Base-by-base conservation (phyloP, 2,888 invertebrate genomes). In the Ceraclea dissimilis region DNA sequence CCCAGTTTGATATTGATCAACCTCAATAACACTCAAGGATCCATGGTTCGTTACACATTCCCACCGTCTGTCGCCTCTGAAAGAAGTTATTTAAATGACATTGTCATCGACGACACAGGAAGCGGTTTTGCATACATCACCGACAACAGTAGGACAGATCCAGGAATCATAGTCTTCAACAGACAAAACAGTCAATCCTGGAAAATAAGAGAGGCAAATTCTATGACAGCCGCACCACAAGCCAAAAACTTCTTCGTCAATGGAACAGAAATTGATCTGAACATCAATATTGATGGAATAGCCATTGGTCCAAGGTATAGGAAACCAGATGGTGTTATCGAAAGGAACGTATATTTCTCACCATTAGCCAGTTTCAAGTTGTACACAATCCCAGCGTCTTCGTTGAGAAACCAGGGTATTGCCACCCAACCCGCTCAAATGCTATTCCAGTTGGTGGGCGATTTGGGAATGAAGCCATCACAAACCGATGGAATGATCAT, bases 401-500 rank as follows among this genome's bases (percentile, higher is more conserved):
- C 80, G 19, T 69, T 88, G 18, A 79, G 79, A 54, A 80, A 81
- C 62, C 79, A 81, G 57, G 71, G 75, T 2, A 66, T 78, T 21
- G 70, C 71, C 0, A 63, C 68, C 54, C 67, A 65, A 54, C 69
- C 69, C 8, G 63, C 64, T 1, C 70, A 70, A 48, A 71, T 71
- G 8, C 61, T 76, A 5, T 70, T 73, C n/a, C 70, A 74, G 0
- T 71, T 76, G 59, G 79, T 88, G 0, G 74, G 70, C 6, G 81
- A 84, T 60, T 69, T 84, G 43, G 88, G 86, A 0, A 65, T 70
- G 1, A 86, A 86, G 66, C 69, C 75, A 1, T 86, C 86, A 0
- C 85, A 86, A 68, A 82, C 84, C 0, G 86, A 85, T 64, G 87
- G 87, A 1, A 86, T 89, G 85, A 79, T 82, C 59, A 86, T 88